Percentiles rank a stretch among this genome's conserved stretches.
Conservation (phyloP, 1,140 invertebrate genomes). For the Elysia chlorotica region DNA sequence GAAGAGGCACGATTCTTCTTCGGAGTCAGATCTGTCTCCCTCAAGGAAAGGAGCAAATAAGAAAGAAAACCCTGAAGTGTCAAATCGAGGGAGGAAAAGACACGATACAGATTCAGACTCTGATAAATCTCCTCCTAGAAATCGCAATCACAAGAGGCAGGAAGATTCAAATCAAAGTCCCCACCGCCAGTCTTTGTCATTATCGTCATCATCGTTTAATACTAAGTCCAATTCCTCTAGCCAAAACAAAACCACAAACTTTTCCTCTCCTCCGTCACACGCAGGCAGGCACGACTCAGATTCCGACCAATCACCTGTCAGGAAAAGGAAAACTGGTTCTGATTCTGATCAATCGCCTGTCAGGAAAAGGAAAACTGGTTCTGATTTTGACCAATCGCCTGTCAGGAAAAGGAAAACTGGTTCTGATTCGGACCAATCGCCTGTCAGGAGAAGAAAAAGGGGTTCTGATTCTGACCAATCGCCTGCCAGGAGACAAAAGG, state of each 20-base stretch:
- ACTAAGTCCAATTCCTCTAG: no score
- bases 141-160: no score
- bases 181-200: no score
- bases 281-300: constrained; percentile 27
- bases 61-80: constrained; percentile 22
- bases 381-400: constrained; percentile 35
- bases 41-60: constrained; percentile 24
- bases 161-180: no score
- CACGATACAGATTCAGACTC: constrained; percentile 54
- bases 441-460: constrained; percentile 32
- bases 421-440: constrained; percentile 53
- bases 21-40: constrained; percentile 41
- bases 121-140: constrained; percentile 52
- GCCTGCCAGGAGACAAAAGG: constrained; percentile 37
- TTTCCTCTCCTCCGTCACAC: no score
- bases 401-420: constrained; percentile 27
- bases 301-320: constrained; percentile 53
- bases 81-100: no score
- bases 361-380: constrained; percentile 30
- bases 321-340: constrained; percentile 28
- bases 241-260: no score
- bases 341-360: constrained; percentile 48
- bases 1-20: no score
- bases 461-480: constrained; percentile 47
- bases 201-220: no score